phyloP scores from a whole-genome alignment of 1,140 invertebrate genomes.

The Argopecten irradians region DNA sequence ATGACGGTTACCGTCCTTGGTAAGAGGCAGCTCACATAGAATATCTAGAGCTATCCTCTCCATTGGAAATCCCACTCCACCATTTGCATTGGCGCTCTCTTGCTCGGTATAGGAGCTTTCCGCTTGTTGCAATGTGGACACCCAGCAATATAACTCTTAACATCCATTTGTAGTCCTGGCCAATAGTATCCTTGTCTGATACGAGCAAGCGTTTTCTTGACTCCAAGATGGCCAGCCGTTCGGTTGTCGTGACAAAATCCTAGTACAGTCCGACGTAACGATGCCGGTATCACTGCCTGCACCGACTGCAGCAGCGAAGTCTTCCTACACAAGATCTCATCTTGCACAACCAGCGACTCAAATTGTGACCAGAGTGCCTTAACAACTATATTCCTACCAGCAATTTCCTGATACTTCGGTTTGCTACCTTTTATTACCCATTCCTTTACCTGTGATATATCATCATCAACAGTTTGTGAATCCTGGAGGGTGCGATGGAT shows the following conservation, averaged over 20 bases:
- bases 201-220: slow-evolving; percentile 31
- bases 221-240: slow-evolving; percentile 31
- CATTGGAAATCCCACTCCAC: too few relatives aligned
- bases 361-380: slow-evolving; percentile 37
- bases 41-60: too few relatives aligned
- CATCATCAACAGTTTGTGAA: not conserved
- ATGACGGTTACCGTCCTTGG: too few relatives aligned
- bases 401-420: slow-evolving; percentile 17
- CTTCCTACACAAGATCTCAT: not conserved
- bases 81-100: too few relatives aligned
- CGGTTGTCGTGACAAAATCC: slow-evolving; percentile 29
- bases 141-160: slow-evolving; percentile 16
- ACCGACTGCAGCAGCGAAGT: not conserved
- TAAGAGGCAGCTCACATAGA: too few relatives aligned
- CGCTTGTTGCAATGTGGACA: too few relatives aligned
- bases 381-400: not conserved
- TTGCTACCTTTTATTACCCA: slow-evolving; percentile 6
- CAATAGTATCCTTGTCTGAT: slow-evolving; percentile 41
- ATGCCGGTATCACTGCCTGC: slow-evolving; percentile 24
- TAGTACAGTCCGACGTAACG: not conserved
- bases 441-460: not conserved
- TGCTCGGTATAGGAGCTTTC: too few relatives aligned
- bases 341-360: not conserved
- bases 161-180: slow-evolving; percentile 36
- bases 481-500: not conserved